Evolutionary conservation across 2,888 invertebrate species (phyloP).

Genomic region (Plagodis dolabraria): DNA sequence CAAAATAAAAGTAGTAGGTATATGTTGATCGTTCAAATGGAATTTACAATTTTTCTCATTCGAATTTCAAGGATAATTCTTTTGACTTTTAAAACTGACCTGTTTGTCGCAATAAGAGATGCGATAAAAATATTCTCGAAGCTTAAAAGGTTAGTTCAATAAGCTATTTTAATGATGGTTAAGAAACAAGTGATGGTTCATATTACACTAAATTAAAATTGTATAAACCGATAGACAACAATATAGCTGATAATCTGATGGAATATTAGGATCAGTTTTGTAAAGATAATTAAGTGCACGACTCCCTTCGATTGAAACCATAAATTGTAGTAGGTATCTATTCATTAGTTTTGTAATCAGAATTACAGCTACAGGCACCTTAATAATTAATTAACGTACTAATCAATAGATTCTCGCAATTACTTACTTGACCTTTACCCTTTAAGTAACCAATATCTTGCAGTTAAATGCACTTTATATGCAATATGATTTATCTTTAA

Average conservation of each 20-base stretch:
- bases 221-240: too few relatives aligned
- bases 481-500: conserved; percentile 27
- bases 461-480: conserved; percentile 35
- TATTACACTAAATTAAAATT: too few relatives aligned
- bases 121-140: too few relatives aligned
- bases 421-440: conserved; percentile 62
- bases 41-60: not conserved
- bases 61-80: not conserved
- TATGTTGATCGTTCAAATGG: not conserved
- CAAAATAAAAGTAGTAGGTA: conserved; percentile 30
- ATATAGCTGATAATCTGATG: too few relatives aligned
- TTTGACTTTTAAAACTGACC: too few relatives aligned
- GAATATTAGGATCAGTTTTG: too few relatives aligned
- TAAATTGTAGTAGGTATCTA: conserved; percentile 1
- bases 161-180: too few relatives aligned
- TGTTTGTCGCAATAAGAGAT: too few relatives aligned
- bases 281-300: not conserved
- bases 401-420: conserved; percentile 70
- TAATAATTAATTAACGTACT: conserved; percentile 58
- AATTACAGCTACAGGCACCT: conserved; percentile 16
- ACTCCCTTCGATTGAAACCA: conserved; percentile 1
- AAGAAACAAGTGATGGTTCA: too few relatives aligned
- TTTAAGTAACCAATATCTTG: conserved; percentile 37
- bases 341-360: conserved; percentile 14
- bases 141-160: too few relatives aligned